phyloP scores from a whole-genome alignment of 2,888 invertebrate species.

The Netelia inedita region DNA sequence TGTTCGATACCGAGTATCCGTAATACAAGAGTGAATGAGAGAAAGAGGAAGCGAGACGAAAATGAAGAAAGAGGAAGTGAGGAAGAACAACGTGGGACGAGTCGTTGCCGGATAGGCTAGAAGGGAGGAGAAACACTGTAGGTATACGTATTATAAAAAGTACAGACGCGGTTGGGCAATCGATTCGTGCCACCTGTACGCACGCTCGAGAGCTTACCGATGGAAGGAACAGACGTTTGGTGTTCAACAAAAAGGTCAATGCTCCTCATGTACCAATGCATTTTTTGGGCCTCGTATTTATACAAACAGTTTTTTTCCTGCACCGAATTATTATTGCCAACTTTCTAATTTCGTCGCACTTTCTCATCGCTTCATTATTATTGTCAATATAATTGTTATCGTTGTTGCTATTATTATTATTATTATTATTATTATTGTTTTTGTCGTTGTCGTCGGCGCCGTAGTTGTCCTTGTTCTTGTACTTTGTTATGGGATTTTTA shows the following conservation, averaged over 20 bases:
- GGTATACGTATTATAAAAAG: conserved; percentile 29
- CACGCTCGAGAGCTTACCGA: conserved; percentile 3
- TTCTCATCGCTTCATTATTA: not conserved
- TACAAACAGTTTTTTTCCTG: not conserved
- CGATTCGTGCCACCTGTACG: conserved; percentile 45
- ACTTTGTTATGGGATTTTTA: too few species aligned
- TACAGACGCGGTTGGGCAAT: conserved; percentile 21
- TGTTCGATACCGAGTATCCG: conserved; percentile 72
- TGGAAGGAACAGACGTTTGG: not conserved
- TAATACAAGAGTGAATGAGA: conserved; percentile 50
- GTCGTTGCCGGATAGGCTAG: not conserved
- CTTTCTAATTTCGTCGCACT: not conserved
- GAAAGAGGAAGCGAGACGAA: conserved; percentile 17
- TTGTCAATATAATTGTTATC: too few species aligned
- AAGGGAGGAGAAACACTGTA: not conserved
- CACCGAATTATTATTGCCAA: not conserved
- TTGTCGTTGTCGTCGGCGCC: too few species aligned
- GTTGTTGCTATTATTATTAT: too few species aligned
- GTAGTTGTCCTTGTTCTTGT: too few species aligned
- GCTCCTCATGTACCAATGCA: conserved; percentile 14
- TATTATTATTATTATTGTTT: too few species aligned
- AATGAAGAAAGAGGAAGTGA: conserved; percentile 8
- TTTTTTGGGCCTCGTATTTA: not conserved
- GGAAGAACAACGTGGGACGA: conserved; percentile 17
- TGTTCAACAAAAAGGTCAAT: conserved; percentile 5